A percentile compares a stretch with the other conserved stretches of the same genome.
phyloP scores from a whole-genome alignment of 2,888 invertebrate genomes.

The Vesta saturnalis region DNA sequence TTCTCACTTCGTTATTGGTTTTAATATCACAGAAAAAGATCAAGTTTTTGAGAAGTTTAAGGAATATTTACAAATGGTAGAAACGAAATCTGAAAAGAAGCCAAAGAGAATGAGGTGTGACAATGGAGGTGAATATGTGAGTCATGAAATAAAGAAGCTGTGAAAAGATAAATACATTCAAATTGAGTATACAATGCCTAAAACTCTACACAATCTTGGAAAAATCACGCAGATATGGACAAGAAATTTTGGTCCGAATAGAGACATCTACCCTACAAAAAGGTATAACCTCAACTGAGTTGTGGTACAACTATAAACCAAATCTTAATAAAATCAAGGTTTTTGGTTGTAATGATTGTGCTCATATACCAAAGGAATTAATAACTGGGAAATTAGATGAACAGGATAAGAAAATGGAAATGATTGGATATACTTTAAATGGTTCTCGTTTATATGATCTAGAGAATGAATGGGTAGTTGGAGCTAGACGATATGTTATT shows the following conservation, averaged over 20 bases:
- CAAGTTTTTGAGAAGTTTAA: neutral
- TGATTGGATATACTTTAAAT: neutral
- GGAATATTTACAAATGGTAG: neutral
- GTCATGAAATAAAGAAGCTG: slow-evolving; percentile 24
- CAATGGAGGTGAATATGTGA: slow-evolving; percentile 27
- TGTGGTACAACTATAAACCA: slow-evolving; percentile 20
- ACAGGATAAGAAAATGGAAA: neutral
- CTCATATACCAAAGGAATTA: slow-evolving; percentile 24
- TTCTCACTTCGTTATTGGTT: neutral
- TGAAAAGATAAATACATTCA: slow-evolving; percentile 28
- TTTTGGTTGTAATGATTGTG: slow-evolving; percentile 29
- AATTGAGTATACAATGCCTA: slow-evolving; percentile 28
- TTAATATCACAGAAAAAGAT: neutral
- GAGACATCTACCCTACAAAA: slow-evolving; percentile 2
- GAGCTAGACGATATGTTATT: slow-evolving; percentile 8
- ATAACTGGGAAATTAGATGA: slow-evolving; percentile 8
- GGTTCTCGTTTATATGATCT: neutral
- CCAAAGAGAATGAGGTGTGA: slow-evolving; percentile 18
- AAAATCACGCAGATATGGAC: neutral
- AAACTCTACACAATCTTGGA: slow-evolving; percentile 19
- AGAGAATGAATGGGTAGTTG: neutral
- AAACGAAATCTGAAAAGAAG: neutral
- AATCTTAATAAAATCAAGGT: slow-evolving; percentile 25
- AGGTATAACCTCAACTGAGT: slow-evolving; percentile 20
- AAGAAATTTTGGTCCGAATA: slow-evolving; percentile 6